phyloP scores from a whole-genome alignment of 2,797 vertebrate genomes.

The Lacerta agilis region DNA sequence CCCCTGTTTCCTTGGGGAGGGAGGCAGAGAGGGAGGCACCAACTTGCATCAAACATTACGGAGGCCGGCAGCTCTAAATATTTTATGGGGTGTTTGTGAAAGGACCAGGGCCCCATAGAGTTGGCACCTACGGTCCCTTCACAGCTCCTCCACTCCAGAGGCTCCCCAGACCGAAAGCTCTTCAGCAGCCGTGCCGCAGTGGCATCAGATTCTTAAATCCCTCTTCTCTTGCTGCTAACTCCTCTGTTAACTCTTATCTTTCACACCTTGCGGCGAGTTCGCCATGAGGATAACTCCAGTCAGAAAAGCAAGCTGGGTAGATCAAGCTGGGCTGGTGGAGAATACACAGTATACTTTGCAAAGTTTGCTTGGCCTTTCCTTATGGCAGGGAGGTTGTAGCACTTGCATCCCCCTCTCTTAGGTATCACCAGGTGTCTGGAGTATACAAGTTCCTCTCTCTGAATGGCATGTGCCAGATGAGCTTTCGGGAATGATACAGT shows the following conservation, averaged over 20 bases:
- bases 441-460: not conserved
- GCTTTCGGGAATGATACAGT: slow-evolving; percentile 24
- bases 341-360: not conserved
- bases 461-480: not conserved
- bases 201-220: slow-evolving; percentile 2
- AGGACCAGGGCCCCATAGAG: too few relatives aligned
- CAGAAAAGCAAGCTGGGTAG: not conserved
- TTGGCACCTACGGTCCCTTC: too few relatives aligned
- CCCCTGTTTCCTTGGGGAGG: not conserved
- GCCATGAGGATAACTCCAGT: slow-evolving; percentile 20
- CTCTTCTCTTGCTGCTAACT: not conserved
- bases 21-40: not conserved
- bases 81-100: too few relatives aligned
- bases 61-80: too few relatives aligned
- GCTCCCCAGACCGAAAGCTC: not conserved
- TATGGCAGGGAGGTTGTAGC: not conserved
- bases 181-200: not conserved
- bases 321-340: not conserved
- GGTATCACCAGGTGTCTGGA: not conserved
- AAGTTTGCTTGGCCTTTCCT: not conserved
- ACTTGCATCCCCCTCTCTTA: not conserved
- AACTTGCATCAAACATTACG: too few relatives aligned
- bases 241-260: slow-evolving; percentile 13
- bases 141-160: not conserved
- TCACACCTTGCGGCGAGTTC: not conserved